Conservation (phyloP, 2,113 vertebrate genomes). For the Ancistrus triradiatus region DNA sequence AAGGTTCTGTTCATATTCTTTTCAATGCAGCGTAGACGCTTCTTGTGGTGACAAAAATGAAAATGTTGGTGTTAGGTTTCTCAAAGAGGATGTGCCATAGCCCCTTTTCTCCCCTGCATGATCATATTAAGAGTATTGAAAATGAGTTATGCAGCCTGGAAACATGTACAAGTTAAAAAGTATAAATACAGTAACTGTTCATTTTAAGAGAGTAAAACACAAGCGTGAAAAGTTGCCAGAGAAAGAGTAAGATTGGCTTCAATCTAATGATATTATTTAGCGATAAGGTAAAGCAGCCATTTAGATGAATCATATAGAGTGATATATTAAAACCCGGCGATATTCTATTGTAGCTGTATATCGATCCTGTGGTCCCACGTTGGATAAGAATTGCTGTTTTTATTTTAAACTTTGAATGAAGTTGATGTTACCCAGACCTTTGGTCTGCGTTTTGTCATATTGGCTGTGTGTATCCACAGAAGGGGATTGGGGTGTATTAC, state of each 20-base stretch:
- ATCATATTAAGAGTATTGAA: constrained; percentile 22
- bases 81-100: constrained; percentile 45
- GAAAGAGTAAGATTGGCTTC: constrained; percentile 16
- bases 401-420: constrained; percentile 8
- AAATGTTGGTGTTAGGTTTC: constrained; percentile 26
- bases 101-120: constrained; percentile 41
- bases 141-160: constrained; percentile 43
- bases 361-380: constrained; percentile 10
- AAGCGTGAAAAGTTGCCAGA: constrained; percentile 14
- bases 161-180: not conserved
- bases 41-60: constrained; percentile 41
- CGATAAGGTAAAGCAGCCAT: constrained; percentile 1
- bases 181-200: not conserved
- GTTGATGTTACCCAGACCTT: not conserved
- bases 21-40: constrained; percentile 42
- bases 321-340: not conserved
- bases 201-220: not conserved
- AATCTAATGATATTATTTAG: constrained; percentile 6
- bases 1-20: constrained; percentile 21
- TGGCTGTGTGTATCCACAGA: not conserved
- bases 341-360: constrained; percentile 1
- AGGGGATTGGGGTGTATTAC: not conserved
- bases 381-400: constrained; percentile 2
- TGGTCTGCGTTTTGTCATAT: not conserved
- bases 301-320: constrained; percentile 7